Conservation (phyloP, 2,113 vertebrate species). For the Cottus gobio region DNA sequence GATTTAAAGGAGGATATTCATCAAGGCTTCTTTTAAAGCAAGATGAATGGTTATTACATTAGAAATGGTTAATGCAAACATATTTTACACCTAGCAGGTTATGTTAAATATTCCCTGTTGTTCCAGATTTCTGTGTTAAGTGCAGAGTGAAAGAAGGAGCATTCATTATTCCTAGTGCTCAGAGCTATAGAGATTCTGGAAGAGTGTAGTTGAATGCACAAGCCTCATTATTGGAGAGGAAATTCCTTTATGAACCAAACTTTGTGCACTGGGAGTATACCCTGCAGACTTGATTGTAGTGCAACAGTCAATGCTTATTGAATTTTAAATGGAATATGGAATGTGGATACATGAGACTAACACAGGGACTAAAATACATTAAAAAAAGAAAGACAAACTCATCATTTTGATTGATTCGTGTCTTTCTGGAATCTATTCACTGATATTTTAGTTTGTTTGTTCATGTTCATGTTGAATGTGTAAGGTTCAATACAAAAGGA, state of each 20-base stretch:
- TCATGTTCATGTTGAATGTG: no score
- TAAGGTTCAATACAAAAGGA: no score
- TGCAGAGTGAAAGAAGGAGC: neutral
- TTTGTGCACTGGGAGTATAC: neutral
- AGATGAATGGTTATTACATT: no score
- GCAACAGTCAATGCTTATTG: neutral
- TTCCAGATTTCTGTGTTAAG: neutral
- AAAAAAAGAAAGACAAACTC: neutral
- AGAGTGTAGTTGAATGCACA: neutral
- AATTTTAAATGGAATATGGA: neutral
- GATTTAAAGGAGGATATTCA: no score
- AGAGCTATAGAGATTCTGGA: neutral
- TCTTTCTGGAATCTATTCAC: neutral
- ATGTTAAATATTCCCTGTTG: neutral
- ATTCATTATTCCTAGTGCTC: neutral
- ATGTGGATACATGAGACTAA: neutral
- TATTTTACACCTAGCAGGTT: neutral
- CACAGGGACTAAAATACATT: neutral
- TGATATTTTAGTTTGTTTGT: neutral
- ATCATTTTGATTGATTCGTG: neutral
- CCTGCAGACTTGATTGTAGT: neutral
- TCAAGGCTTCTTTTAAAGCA: no score
- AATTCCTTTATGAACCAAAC: neutral
- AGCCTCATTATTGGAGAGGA: neutral
- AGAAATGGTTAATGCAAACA: neutral